Evolutionary conservation across 2,113 vertebrate species (phyloP).

Genomic region (Festucalex cinctus): DNA sequence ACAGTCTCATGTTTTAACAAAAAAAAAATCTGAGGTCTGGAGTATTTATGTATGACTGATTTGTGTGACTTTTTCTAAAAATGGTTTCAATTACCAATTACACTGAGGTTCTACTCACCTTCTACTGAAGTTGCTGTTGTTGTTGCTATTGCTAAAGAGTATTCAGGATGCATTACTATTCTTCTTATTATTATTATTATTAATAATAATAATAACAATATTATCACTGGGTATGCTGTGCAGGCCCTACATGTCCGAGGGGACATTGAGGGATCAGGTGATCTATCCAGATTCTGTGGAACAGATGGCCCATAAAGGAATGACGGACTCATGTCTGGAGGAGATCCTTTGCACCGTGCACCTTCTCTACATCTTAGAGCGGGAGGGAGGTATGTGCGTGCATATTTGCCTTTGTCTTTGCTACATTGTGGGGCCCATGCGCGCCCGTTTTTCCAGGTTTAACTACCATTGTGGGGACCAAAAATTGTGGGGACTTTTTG

Average conservation of each 20-base stretch:
- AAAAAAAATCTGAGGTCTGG: too few relatives aligned
- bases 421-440: too few relatives aligned
- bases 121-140: background rate
- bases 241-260: constrained; percentile 98
- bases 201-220: too few relatives aligned
- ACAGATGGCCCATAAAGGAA: constrained; percentile 84
- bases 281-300: constrained; percentile 92
- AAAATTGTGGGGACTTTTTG: too few relatives aligned
- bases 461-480: too few relatives aligned
- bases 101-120: background rate
- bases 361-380: constrained; percentile 90
- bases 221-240: background rate
- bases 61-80: too few relatives aligned
- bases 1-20: too few relatives aligned
- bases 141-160: background rate
- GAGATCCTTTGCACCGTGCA: constrained; percentile 86
- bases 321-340: constrained; percentile 81
- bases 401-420: too few relatives aligned
- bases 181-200: too few relatives aligned
- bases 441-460: too few relatives aligned
- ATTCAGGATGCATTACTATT: background rate
- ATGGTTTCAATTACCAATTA: too few relatives aligned
- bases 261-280: constrained; percentile 92
- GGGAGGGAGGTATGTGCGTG: constrained; percentile 83
- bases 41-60: too few relatives aligned